Evolutionary conservation across 2,888 invertebrate genomes (phyloP).

Genomic region (Cancer borealis): DNA sequence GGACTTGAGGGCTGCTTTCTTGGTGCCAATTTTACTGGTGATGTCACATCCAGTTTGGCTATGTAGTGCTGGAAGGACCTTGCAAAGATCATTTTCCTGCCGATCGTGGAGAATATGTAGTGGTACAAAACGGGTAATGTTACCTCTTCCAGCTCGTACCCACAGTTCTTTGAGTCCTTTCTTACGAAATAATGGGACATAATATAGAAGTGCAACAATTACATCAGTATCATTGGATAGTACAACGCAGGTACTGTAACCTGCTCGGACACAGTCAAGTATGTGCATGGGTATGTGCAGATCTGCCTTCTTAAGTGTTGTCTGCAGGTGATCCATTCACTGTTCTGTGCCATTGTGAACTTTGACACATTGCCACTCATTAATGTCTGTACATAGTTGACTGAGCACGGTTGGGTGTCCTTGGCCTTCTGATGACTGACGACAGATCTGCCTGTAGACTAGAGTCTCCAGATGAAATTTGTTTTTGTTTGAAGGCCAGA

Average conservation of each 20-base stretch:
- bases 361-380: not conserved
- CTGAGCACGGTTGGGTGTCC: not conserved
- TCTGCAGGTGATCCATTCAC: not conserved
- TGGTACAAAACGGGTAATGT: conserved; percentile 21
- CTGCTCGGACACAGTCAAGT: not conserved
- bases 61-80: conserved; percentile 39
- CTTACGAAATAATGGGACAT: not conserved
- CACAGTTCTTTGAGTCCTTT: not conserved
- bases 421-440: not conserved
- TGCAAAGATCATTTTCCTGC: conserved; percentile 8
- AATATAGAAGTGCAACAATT: conserved; percentile 13
- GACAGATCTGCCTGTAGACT: not conserved
- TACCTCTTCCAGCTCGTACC: conserved; percentile 41
- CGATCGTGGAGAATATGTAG: not conserved
- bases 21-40: conserved; percentile 51
- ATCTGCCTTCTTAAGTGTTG: conserved; percentile 27
- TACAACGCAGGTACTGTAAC: not conserved
- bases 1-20: conserved; percentile 43
- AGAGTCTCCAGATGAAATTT: conserved; percentile 21
- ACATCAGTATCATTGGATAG: conserved; percentile 35
- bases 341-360: not conserved
- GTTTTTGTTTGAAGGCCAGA: conserved; percentile 44
- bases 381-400: not conserved
- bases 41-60: conserved; percentile 48
- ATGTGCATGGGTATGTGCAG: not conserved